Evolutionary conservation across 2,888 invertebrate genomes (phyloP).

Genomic region (Synergus gifuensis): DNA sequence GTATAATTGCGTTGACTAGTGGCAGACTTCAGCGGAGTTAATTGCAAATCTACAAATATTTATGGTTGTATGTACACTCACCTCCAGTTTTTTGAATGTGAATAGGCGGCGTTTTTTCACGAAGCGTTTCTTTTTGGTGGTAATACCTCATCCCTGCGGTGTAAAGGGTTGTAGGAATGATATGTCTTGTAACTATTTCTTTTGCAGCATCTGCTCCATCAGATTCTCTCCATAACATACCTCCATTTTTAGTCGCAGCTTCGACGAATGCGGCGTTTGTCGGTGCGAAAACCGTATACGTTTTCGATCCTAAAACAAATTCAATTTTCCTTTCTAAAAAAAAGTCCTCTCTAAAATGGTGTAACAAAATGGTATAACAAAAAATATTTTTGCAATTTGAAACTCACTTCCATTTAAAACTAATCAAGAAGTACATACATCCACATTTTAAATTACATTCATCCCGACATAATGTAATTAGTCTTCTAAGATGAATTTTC

Average conservation of each 20-base stretch:
- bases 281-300: constrained; percentile 91
- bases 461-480: no score
- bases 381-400: no score
- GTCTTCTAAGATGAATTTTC: no score
- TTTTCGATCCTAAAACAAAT: constrained; percentile 83
- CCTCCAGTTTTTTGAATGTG: constrained; percentile 90
- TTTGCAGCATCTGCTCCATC: constrained; percentile 80
- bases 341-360: no score
- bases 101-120: constrained; percentile 84
- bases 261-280: constrained; percentile 87
- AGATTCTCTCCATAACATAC: constrained; percentile 74
- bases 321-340: not conserved
- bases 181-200: constrained; percentile 87
- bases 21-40: not conserved
- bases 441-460: no score
- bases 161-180: constrained; percentile 88
- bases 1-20: not conserved
- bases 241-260: constrained; percentile 81
- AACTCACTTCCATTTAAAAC: no score
- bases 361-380: no score
- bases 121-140: constrained; percentile 89
- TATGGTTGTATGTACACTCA: constrained; percentile 74
- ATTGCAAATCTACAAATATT: not conserved
- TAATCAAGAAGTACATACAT: no score
- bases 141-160: constrained; percentile 93